Evolutionary conservation across 2,113 vertebrate species (phyloP), one percentile per base, ranked within the genome.

Genomic region (Ploceus nigricollis): DNA sequence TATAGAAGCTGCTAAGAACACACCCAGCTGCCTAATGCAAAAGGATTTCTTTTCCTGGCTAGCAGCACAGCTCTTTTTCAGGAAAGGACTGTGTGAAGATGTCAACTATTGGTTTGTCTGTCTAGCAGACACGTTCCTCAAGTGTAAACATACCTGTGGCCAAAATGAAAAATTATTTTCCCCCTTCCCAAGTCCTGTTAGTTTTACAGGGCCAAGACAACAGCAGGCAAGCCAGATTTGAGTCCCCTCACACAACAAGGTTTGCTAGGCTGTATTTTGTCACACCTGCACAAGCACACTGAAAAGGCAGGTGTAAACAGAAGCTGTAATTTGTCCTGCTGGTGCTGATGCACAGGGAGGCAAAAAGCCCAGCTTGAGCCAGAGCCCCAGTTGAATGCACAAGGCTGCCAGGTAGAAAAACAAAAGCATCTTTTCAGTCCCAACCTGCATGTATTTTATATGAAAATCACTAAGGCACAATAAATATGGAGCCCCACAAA

Each of bases 281-380:
- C 63, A 19, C 94, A 96, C 84, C 94, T 95, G 91, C 78, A 91
- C 65, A 92, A 40, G 57, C n/a, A n/a, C 65, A 64, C 60, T 61
- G 87, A 58, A 92, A 58, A 94, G 58, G 75, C 78, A 88, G 92
- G 92, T 93, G 85, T 47, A 89, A 93, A 60, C 61, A 90, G 87
- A 93, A 93, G 95, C 63, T 95, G 60, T 84, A 85, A 93, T 94
- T 95, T 95, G 66, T 92, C 89, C 90, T 93, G 84, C 95, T 96
- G 87, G 27, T 94, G 73, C 84, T 93, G 87, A 87, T 93, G 40
- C 82, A 77, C 23, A 50, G 82, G 71, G 82, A 89, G 77, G 76
- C 7, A 56, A 63, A 96, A 85, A 92, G 23, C 88, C 31, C 93
- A 93, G 87, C 87, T 93, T 90, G 94, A 94, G 57, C 69, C 82